Evolutionary conservation across 2,113 vertebrate species (phyloP).

Genomic region (Manacus vitellinus): DNA sequence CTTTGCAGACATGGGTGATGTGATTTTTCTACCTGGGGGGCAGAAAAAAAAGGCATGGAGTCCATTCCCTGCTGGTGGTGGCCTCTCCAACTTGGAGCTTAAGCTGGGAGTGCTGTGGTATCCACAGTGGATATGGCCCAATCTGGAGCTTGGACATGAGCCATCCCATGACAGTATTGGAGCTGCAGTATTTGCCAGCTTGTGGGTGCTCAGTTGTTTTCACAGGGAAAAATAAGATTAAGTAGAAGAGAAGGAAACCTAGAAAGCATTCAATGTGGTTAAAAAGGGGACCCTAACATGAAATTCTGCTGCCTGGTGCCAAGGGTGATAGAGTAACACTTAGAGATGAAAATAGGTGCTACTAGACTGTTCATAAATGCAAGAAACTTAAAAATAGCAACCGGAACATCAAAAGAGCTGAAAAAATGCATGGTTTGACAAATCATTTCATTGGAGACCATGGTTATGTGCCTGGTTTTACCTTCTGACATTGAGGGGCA

Average conservation of each 20-base stretch:
- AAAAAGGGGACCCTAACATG: not conserved
- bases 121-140: not conserved
- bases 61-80: not conserved
- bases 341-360: not conserved
- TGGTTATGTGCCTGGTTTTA: not conserved
- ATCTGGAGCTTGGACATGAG: rapidly evolving
- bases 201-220: not conserved
- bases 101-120: not conserved
- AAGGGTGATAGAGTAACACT: not conserved
- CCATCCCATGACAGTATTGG: not conserved
- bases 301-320: not conserved
- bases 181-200: not conserved
- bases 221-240: not conserved
- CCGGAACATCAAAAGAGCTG: not conserved
- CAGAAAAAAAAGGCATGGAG: not conserved
- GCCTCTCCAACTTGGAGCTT: not conserved
- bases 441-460: not conserved
- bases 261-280: not conserved
- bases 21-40: rapidly evolving
- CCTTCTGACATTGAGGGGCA: not conserved
- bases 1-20: not conserved
- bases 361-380: not conserved
- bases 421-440: not conserved
- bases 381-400: not conserved
- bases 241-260: not conserved